These are phyloP conservation scores for Sepiola atlantica DNA, from an alignment of 2,888 invertebrate genomes.

Conservation along the genomic window DNA sequence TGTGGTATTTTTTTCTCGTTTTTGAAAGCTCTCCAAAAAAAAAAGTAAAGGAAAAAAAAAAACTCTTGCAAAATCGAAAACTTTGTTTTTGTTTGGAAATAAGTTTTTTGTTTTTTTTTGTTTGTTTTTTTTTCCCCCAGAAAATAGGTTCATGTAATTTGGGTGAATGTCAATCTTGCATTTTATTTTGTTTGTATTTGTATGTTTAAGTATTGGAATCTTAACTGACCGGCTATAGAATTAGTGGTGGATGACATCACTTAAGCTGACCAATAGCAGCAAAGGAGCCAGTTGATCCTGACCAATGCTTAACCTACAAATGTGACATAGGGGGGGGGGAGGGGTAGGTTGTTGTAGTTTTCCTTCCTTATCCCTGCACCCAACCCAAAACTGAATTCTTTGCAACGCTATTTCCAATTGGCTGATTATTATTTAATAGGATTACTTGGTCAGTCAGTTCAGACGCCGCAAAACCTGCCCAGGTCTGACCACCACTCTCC, in stretches of 20 bases:
- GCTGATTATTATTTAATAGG: constrained; percentile 11
- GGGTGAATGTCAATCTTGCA: neutral
- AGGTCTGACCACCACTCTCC: neutral
- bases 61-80: neutral
- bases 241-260: neutral
- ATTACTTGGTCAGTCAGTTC: neutral
- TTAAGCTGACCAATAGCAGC: neutral
- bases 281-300: neutral
- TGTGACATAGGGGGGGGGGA: too few relatives aligned
- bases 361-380: neutral
- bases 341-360: neutral
- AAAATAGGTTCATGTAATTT: neutral
- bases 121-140: neutral
- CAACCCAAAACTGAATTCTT: neutral
- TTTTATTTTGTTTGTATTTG: neutral
- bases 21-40: neutral
- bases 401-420: constrained; percentile 19
- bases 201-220: neutral
- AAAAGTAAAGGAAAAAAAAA: neutral
- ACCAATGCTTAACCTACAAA: neutral
- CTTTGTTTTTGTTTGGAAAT: neutral
- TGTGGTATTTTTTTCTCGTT: neutral
- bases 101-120: neutral
- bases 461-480: neutral
- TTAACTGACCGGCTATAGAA: neutral